Conservation (phyloP, 2,797 vertebrate genomes). For the Florisuga fusca region DNA sequence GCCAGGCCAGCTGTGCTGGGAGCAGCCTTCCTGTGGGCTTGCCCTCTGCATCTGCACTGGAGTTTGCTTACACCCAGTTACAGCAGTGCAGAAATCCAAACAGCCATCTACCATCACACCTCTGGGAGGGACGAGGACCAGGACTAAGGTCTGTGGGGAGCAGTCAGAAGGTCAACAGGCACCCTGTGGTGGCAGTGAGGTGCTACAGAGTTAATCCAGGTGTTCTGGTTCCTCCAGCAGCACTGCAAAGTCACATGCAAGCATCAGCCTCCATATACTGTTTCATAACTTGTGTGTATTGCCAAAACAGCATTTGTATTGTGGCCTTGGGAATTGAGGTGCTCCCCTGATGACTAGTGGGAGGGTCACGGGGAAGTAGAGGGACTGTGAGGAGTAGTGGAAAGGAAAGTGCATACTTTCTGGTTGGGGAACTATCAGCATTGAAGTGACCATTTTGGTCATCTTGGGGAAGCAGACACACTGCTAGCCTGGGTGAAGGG, state of each 20-base stretch:
- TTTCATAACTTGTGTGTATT: background rate
- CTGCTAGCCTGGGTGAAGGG: background rate
- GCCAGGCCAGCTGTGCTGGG: background rate
- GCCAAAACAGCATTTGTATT: background rate
- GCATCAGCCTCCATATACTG: background rate
- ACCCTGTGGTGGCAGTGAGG: background rate
- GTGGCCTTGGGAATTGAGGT: background rate
- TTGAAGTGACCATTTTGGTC: background rate
- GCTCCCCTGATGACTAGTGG: background rate
- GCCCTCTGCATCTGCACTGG: fast-evolving
- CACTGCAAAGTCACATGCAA: background rate
- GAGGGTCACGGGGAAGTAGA: background rate
- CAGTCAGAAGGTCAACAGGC: background rate
- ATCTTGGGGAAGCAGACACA: background rate
- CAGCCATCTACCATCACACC: background rate
- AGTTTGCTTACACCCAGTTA: background rate
- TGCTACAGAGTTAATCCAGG: background rate
- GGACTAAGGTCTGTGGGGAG: background rate
- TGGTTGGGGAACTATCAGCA: background rate
- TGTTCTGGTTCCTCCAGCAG: background rate
- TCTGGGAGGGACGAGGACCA: background rate
- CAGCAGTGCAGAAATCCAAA: background rate
- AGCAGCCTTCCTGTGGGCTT: background rate
- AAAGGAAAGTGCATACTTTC: background rate
- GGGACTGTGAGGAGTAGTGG: background rate